Evolutionary conservation across 2,797 vertebrate species (phyloP), one percentile per base, ranked within the genome.

Genomic region (Australoheros facetus): DNA sequence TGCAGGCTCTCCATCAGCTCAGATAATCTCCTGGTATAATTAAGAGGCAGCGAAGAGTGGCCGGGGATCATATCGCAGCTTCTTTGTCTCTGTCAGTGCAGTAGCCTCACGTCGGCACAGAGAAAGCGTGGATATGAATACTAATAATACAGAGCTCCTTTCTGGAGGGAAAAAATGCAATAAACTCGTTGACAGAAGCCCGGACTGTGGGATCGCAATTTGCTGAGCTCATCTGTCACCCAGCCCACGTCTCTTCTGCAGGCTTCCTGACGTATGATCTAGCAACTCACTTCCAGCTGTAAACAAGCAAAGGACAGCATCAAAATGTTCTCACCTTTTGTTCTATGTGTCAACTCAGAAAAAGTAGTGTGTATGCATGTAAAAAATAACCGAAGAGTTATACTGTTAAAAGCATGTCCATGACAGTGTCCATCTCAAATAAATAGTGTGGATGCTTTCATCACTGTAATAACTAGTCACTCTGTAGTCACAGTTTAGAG

Each of bases 11-110:
- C 83, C 86, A 86, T 88, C 77, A 74, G 54, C 74, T 66, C 72
- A 85, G 78, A 87, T 90, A 80, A 92, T 90, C 76, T 69, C 16
- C 59, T 62, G 59, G 26, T 85, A 76, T 93, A 84, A 94, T 94
- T 89, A 92, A 92, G 83, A 90, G 82, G 45, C 80, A 80, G 79
- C 5, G 71, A 37, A 85, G 80, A 87, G 85, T 19, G 19, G 73
- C 74, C 77, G 64, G 69, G 69, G 86, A 88, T 87, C 73, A 77
- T 85, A 89, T 88, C 64, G 7, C 73, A 37, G 19, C 39, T 80
- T 80, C 81, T 88, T 77, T 83, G 84, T 87, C 87, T 88, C 72
- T 89, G 79, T 78, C 89, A 73, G 80, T 80, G 83, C 82, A 87
- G 75, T 85, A 89, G 82, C 80, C 69, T 79, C 59, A 11, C 83